phyloP scores from a whole-genome alignment of 2,797 vertebrate genomes.

The Poeciliopsis presidionis region DNA sequence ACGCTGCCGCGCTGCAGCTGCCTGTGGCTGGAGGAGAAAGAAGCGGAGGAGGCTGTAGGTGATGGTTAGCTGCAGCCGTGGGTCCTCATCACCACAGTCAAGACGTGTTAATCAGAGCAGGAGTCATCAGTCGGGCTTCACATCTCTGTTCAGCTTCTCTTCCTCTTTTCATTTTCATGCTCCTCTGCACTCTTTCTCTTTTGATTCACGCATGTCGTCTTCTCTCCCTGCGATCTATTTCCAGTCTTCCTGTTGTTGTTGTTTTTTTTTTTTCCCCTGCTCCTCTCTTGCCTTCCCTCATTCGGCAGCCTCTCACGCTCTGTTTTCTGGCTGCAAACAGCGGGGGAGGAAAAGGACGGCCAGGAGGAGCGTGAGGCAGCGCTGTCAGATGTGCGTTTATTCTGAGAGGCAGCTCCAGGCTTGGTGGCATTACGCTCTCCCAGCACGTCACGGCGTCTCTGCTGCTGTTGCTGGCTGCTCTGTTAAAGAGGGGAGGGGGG shows the following conservation, averaged over 20 bases:
- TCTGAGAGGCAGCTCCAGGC: slow-evolving; percentile 57
- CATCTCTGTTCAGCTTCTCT: slow-evolving; percentile 6
- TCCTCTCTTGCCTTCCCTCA: slow-evolving; percentile 8
- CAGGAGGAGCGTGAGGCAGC: slow-evolving; percentile 16
- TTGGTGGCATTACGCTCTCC: slow-evolving; percentile 53
- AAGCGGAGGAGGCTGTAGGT: slow-evolving; percentile 6
- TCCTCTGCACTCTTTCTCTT: slow-evolving; percentile 16
- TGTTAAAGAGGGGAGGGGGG: slow-evolving; percentile 16
- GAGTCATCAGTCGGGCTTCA: not conserved
- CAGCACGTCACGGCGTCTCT: slow-evolving; percentile 62
- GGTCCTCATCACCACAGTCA: slow-evolving; percentile 24
- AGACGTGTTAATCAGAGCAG: slow-evolving; percentile 19
- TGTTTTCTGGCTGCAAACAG: slow-evolving; percentile 19
- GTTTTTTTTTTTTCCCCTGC: slow-evolving; percentile 1
- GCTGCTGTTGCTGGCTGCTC: slow-evolving; percentile 72
- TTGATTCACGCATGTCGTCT: slow-evolving; percentile 14
- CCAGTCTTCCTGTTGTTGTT: not conserved
- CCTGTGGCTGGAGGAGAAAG: slow-evolving; percentile 8
- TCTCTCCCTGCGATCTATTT: slow-evolving; percentile 14
- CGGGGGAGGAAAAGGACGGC: slow-evolving; percentile 49
- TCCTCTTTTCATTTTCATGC: slow-evolving; percentile 3
- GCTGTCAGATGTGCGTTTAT: slow-evolving; percentile 31
- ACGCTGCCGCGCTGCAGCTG: slow-evolving; percentile 17
- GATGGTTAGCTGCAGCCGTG: slow-evolving; percentile 28
- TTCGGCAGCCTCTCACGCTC: slow-evolving; percentile 32